phyloP scores from a whole-genome alignment of 2,888 invertebrate species.

The Dinocampus coccinellae region DNA sequence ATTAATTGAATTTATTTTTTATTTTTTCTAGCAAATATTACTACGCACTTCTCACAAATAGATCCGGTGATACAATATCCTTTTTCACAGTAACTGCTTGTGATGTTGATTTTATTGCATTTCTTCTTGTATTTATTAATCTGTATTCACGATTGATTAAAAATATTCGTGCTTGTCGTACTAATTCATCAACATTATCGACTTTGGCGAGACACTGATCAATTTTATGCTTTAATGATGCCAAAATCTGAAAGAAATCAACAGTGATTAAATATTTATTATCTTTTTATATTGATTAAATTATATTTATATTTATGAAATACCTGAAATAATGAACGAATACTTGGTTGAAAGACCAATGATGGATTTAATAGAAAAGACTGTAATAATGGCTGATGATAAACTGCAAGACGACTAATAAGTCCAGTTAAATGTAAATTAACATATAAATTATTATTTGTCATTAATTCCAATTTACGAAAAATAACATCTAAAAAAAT shows the following conservation, averaged over 20 bases:
- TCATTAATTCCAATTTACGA: slow-evolving; percentile 85
- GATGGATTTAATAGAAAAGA: slow-evolving; percentile 89
- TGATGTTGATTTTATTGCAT: slow-evolving; percentile 71
- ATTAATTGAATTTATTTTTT: too few species aligned
- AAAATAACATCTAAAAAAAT: slow-evolving; percentile 83
- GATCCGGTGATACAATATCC: slow-evolving; percentile 52
- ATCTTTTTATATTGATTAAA: not conserved
- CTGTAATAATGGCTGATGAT: slow-evolving; percentile 89
- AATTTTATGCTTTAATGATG: slow-evolving; percentile 86
- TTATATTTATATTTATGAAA: too few species aligned
- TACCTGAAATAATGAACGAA: slow-evolving; percentile 92
- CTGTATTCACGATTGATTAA: slow-evolving; percentile 85
- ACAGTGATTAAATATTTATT: slow-evolving; percentile 2
- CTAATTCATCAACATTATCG: slow-evolving; percentile 74
- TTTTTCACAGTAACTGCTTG: slow-evolving; percentile 56
- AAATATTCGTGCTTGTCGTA: slow-evolving; percentile 84
- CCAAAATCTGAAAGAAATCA: slow-evolving; percentile 74
- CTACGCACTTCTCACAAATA: slow-evolving; percentile 67
- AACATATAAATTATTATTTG: slow-evolving; percentile 85
- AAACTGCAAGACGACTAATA: slow-evolving; percentile 86
- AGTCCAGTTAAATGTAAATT: slow-evolving; percentile 91
- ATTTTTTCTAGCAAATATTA: too few species aligned
- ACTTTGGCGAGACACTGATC: slow-evolving; percentile 81
- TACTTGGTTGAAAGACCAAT: slow-evolving; percentile 88
- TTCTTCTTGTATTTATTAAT: slow-evolving; percentile 78